Percentiles rank a stretch among this genome's conserved stretches.
Conservation (phyloP, 2,888 invertebrate species). For the Julus scanicus region DNA sequence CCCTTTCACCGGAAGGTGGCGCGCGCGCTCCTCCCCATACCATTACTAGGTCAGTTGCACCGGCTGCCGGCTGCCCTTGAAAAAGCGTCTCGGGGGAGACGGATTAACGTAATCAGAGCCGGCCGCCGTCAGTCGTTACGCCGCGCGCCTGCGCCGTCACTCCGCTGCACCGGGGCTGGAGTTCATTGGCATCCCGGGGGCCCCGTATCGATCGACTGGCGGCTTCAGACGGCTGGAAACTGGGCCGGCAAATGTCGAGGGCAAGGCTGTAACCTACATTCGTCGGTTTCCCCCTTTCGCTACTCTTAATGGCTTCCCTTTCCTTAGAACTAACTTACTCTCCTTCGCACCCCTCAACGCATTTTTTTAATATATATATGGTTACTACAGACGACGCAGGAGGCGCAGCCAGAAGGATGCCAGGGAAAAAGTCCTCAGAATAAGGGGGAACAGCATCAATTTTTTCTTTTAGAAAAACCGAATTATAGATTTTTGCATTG, state of each 20-base stretch:
- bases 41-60: constrained; percentile 9
- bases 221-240: constrained; percentile 33
- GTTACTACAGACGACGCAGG: background rate
- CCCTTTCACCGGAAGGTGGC: background rate
- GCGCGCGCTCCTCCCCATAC: background rate
- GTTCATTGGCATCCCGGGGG: constrained; percentile 42
- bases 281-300: background rate
- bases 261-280: constrained; percentile 42
- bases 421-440: no score
- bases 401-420: background rate
- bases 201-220: constrained; percentile 31
- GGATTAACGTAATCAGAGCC: background rate
- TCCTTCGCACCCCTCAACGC: background rate
- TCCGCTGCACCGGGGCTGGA: background rate
- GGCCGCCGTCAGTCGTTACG: no score
- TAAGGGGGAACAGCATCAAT: background rate
- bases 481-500: background rate
- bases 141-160: background rate
- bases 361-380: background rate
- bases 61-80: constrained; percentile 26
- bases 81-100: background rate
- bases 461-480: background rate
- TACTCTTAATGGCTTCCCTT: constrained; percentile 23
- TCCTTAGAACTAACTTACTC: background rate
- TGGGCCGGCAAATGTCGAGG: constrained; percentile 26